Evolutionary conservation across 2,888 invertebrate genomes (phyloP).

Genomic region (Prostheceraeus crozeri): DNA sequence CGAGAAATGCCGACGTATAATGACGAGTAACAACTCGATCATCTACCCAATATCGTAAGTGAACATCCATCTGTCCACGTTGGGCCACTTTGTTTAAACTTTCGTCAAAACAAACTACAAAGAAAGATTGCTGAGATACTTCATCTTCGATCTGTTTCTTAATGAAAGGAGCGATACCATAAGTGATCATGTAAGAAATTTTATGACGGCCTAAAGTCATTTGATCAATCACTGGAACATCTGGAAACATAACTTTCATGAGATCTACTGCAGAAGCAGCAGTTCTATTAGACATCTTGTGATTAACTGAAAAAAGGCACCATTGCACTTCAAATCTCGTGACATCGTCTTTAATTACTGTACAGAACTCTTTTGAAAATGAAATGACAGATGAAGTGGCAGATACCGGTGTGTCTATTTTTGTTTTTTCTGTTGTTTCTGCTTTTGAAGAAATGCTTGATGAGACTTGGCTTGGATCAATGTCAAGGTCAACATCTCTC

Average conservation of each 20-base stretch:
- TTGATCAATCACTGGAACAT: not conserved
- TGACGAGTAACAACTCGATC: constrained; percentile 8
- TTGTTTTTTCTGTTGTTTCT: too few species aligned
- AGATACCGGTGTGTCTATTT: too few species aligned
- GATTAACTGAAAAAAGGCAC: constrained; percentile 12
- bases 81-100: constrained; percentile 6
- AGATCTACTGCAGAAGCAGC: constrained; percentile 25
- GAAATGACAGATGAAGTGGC: too few species aligned
- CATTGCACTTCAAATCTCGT: constrained; percentile 10
- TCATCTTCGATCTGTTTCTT: not conserved
- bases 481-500: too few species aligned
- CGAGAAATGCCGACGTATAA: constrained; percentile 23
- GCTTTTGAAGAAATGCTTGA: too few species aligned
- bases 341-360: constrained; percentile 5
- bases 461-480: too few species aligned
- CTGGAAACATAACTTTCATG: constrained; percentile 14
- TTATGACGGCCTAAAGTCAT: constrained; percentile 16
- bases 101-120: constrained; percentile 25
- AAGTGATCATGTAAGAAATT: not conserved
- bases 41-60: constrained; percentile 8
- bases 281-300: constrained; percentile 17
- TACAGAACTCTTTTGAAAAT: too few species aligned
- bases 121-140: not conserved
- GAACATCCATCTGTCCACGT: constrained; percentile 17
- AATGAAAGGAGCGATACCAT: constrained; percentile 14